These are phyloP conservation scores for Uropsilus gracilis DNA, from an alignment of 2,113 vertebrate genomes.

Conservation along the genomic window DNA sequence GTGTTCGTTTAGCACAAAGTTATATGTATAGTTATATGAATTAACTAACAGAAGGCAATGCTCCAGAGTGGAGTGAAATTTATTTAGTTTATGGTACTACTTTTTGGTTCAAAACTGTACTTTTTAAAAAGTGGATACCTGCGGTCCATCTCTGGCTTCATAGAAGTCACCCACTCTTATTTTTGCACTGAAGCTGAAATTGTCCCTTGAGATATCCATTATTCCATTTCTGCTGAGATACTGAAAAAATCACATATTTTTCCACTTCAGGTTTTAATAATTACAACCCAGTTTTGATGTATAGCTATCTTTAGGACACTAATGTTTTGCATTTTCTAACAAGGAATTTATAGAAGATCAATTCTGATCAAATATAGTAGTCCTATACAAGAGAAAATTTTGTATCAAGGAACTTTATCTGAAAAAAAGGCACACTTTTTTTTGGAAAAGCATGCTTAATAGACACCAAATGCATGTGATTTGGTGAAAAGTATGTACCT, in stretches of 20 bases:
- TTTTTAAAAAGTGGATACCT: constrained; percentile 92
- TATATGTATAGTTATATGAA: constrained; percentile 45
- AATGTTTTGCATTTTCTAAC: constrained; percentile 81
- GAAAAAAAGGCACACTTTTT: constrained; percentile 69
- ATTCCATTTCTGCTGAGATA: constrained; percentile 97
- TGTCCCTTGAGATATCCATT: constrained; percentile 96
- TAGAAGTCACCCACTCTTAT: constrained; percentile 98
- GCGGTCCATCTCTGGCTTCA: constrained; percentile 96
- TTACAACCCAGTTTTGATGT: constrained; percentile 87
- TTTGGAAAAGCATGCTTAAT: constrained; percentile 66
- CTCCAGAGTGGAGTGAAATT: constrained; percentile 79
- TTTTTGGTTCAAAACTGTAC: constrained; percentile 87
- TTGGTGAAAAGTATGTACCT: constrained; percentile 87
- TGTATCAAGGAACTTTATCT: constrained; percentile 75
- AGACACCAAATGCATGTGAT: constrained; percentile 51
- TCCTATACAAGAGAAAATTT: constrained; percentile 76
- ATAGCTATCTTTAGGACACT: constrained; percentile 84
- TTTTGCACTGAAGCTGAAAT: constrained; percentile 99
- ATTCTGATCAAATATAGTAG: constrained; percentile 77
- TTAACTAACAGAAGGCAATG: constrained; percentile 79
- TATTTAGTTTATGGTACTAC: constrained; percentile 83
- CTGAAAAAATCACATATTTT: constrained; percentile 95
- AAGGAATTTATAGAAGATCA: constrained; percentile 76
- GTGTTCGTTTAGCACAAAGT: constrained; percentile 60
- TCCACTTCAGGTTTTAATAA: constrained; percentile 90